Percentiles rank a stretch among this genome's conserved stretches.
Evolutionary conservation across 2,797 vertebrate genomes (phyloP).

Genomic region (Tragopan temminckii): DNA sequence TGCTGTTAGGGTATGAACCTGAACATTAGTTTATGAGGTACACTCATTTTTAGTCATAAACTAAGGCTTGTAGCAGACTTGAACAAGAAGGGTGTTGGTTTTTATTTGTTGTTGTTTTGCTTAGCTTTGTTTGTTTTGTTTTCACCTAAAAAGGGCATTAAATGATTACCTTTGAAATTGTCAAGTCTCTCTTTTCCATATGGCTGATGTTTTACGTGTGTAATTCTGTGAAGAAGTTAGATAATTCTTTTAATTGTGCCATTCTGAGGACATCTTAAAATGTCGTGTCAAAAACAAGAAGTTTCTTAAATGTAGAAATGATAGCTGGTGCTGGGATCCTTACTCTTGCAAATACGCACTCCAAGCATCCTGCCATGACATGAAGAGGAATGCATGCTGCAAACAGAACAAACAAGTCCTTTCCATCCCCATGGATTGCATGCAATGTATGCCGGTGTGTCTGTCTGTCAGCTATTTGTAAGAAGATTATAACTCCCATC

Average conservation of each 20-base stretch:
- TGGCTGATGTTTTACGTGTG: background rate
- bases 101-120: background rate
- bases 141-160: background rate
- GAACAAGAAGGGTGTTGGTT: background rate
- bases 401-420: constrained; percentile 72
- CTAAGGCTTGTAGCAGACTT: background rate
- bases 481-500: constrained; percentile 59
- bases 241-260: background rate
- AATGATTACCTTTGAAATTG: background rate
- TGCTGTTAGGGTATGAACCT: background rate
- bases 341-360: constrained; percentile 33
- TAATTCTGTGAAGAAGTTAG: constrained; percentile 13
- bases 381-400: constrained; percentile 72
- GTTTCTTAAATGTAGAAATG: constrained; percentile 11
- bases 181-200: background rate
- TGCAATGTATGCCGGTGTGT: constrained; percentile 49
- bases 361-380: constrained; percentile 63
- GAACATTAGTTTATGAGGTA: background rate
- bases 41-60: background rate
- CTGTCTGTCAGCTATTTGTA: constrained; percentile 67
- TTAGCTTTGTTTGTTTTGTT: background rate
- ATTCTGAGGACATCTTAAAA: background rate
- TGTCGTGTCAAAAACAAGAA: background rate
- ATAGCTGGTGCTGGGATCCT: constrained; percentile 14
- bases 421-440: constrained; percentile 62